Conservation (phyloP, 2,888 invertebrate species). For the Tetanocera ferruginea region DNA sequence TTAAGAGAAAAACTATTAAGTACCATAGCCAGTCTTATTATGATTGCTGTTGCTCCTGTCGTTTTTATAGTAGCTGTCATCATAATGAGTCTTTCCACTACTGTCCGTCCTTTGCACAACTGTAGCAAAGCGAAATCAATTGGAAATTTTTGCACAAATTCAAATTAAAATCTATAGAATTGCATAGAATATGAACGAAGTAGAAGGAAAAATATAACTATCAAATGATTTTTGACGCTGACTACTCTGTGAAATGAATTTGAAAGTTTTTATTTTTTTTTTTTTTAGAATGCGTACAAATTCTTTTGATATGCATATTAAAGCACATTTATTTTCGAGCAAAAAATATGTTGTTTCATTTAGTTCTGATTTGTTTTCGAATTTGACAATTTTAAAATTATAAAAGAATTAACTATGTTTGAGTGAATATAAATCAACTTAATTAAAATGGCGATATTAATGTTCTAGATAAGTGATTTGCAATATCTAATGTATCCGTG, state of each 20-base stretch:
- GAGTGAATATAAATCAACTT: background rate
- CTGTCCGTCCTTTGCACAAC: background rate
- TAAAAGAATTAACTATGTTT: background rate
- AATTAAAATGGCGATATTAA: background rate
- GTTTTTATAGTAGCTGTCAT: background rate
- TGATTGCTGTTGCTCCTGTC: constrained; percentile 19
- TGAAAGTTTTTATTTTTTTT: constrained; percentile 8
- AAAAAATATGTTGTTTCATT: background rate
- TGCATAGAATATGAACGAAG: background rate
- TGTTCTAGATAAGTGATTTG: background rate
- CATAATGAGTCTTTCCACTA: background rate
- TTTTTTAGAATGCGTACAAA: background rate
- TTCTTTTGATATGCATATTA: background rate
- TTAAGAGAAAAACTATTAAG: constrained; percentile 11
- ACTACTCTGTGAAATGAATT: background rate
- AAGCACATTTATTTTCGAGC: background rate
- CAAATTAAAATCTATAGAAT: constrained; percentile 34
- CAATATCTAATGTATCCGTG: too few relatives aligned
- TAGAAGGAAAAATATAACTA: background rate
- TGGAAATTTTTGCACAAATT: constrained; percentile 16
- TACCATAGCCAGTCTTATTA: background rate
- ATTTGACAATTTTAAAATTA: background rate
- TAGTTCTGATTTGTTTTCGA: background rate
- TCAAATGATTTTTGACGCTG: background rate
- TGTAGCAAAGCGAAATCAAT: constrained; percentile 17